phyloP scores from a whole-genome alignment of 2,888 invertebrate species.

The Eupithecia tripunctaria region DNA sequence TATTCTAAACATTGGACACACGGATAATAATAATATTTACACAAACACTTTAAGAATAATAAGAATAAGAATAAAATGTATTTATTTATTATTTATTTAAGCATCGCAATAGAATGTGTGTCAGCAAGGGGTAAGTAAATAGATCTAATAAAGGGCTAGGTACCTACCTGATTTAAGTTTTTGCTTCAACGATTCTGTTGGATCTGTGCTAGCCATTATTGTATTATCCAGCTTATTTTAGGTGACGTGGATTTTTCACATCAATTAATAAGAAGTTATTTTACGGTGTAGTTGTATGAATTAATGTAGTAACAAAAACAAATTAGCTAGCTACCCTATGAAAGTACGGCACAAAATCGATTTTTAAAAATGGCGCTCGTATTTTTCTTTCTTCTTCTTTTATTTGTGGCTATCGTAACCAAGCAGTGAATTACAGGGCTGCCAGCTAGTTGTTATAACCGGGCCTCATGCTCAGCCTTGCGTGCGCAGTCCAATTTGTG shows the following conservation, averaged over 20 bases:
- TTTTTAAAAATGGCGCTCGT: neutral
- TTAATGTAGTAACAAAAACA: neutral
- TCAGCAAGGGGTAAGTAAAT: too few species aligned
- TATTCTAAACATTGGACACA: too few species aligned
- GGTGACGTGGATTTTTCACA: neutral
- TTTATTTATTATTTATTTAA: too few species aligned
- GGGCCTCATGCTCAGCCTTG: too few species aligned
- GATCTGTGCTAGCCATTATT: slow-evolving; percentile 44
- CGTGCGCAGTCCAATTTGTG: too few species aligned
- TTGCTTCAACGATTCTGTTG: slow-evolving; percentile 46
- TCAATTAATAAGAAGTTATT: neutral
- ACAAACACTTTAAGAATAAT: too few species aligned
- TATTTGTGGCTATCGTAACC: neutral
- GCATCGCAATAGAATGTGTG: too few species aligned
- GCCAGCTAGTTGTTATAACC: too few species aligned
- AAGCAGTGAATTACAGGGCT: too few species aligned
- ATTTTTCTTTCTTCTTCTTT: neutral
- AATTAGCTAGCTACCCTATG: neutral
- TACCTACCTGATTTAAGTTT: slow-evolving; percentile 52
- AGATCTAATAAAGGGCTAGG: too few species aligned
- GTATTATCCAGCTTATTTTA: neutral
- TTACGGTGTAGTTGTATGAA: neutral
- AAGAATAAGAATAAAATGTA: too few species aligned
- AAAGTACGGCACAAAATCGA: neutral
- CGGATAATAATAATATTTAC: too few species aligned